Evolutionary conservation across 2,888 invertebrate species (phyloP), one percentile per base, ranked within the genome.

Genomic region (Mimumesa dahlbomi): DNA sequence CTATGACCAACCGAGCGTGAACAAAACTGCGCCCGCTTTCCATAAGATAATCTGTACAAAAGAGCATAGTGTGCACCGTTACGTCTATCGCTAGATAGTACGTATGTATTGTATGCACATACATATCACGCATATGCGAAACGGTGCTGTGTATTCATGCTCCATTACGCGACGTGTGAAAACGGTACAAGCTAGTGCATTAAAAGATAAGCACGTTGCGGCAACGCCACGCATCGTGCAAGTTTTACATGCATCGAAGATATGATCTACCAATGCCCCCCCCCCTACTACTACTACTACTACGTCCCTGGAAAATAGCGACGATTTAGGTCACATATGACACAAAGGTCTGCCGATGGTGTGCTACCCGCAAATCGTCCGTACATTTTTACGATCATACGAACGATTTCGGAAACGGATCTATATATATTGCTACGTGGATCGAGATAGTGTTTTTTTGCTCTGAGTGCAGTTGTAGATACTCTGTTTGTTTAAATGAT

Each of bases 131-230:
- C n/a, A n/a, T n/a, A n/a, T 36, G 13, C n/a, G 11, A 4, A 36
- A n/a, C n/a, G 11, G 4, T 13, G 4, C n/a, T 13, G 36, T n/a
- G 11, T n/a, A 14, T 45, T 13, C 21, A 21, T 45, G 22, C 6
- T 19, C 4, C 22, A 22, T 45, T 21, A 21, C 22, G 22, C 22
- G n/a, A n/a, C n/a, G n/a, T n/a, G 45, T 21, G 45, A 36, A 36
- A n/a, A 13, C 6, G 36, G n/a, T 13, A 36, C 4, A 36, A 4
- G 36, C 13, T 13, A 13, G 13, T 36, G 18, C 7, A 14, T 34
- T 42, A 42, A 63, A 63, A 49, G 25, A 63, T 42, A 57, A 57
- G 18, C n/a, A n/a, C n/a, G n/a, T n/a, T 4, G 36, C 5, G 36
- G 25, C 25, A 13, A 16, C 29, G 14, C 22, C 18, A 19, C 14